phyloP scores from a whole-genome alignment of 2,888 invertebrate species.

The Mythimna albipuncta region DNA sequence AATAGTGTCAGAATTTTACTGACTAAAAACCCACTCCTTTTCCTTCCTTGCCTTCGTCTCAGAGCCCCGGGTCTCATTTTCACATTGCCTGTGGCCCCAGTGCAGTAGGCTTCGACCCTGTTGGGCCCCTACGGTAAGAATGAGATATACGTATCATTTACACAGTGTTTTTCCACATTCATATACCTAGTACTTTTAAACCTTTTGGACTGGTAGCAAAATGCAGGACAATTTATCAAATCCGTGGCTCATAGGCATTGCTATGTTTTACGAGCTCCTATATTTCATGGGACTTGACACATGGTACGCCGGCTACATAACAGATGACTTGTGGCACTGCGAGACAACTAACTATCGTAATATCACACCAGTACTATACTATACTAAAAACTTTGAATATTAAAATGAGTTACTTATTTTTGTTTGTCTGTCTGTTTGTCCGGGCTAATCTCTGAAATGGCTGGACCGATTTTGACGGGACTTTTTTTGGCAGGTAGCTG shows the following conservation, averaged over 20 bases:
- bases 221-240: slow-evolving; percentile 54
- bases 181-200: slow-evolving; percentile 8
- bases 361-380: slow-evolving; percentile 3
- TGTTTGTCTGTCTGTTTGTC: too few species aligned
- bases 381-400: background rate
- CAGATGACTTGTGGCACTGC: slow-evolving; percentile 48
- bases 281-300: slow-evolving; percentile 63
- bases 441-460: too few species aligned
- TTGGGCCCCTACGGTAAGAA: too few species aligned
- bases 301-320: slow-evolving; percentile 40
- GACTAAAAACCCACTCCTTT: too few species aligned
- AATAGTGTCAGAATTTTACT: too few species aligned
- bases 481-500: too few species aligned
- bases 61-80: too few species aligned
- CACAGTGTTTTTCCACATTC: background rate
- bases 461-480: too few species aligned
- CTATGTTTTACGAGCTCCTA: slow-evolving; percentile 62
- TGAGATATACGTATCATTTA: too few species aligned
- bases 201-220: slow-evolving; percentile 47
- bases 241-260: slow-evolving; percentile 53
- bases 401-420: background rate
- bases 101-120: too few species aligned
- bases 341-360: slow-evolving; percentile 25
- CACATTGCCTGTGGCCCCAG: too few species aligned
- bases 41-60: too few species aligned